phyloP scores from a whole-genome alignment of 2,797 vertebrate genomes.

The Xenops minutus region DNA sequence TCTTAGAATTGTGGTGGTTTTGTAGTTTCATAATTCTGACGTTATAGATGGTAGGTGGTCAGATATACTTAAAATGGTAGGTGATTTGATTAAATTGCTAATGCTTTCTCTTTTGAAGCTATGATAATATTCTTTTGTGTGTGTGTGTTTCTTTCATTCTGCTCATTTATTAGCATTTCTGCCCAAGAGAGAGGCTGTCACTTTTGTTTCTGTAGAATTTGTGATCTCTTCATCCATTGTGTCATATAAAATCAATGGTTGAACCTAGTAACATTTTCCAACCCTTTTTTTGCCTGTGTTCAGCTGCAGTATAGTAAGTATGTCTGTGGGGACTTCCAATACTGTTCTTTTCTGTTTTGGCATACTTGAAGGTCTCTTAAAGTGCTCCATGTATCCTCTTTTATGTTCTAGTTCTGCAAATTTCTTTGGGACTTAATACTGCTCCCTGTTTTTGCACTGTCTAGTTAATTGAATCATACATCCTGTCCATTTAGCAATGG shows the following conservation, averaged over 20 bases:
- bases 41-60: not conserved
- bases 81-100: not conserved
- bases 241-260: not conserved
- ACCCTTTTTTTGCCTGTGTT: not conserved
- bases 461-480: not conserved
- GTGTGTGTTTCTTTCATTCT: not conserved
- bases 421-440: not conserved
- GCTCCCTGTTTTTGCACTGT: accelerated
- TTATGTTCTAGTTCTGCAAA: not conserved
- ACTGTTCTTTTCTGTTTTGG: not conserved
- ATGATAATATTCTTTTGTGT: not conserved
- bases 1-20: not conserved
- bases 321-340: not conserved
- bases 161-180: not conserved
- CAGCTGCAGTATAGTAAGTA: not conserved
- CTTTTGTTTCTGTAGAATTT: not conserved
- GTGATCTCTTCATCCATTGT: not conserved
- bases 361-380: not conserved
- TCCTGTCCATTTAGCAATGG: not conserved
- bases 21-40: not conserved
- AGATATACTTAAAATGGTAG: not conserved
- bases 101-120: not conserved
- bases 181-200: not conserved
- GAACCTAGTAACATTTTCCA: not conserved
- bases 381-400: not conserved